These are phyloP conservation scores for Trypoxylon attenuatum DNA, from an alignment of 2,888 invertebrate species.

Conservation along the genomic window DNA sequence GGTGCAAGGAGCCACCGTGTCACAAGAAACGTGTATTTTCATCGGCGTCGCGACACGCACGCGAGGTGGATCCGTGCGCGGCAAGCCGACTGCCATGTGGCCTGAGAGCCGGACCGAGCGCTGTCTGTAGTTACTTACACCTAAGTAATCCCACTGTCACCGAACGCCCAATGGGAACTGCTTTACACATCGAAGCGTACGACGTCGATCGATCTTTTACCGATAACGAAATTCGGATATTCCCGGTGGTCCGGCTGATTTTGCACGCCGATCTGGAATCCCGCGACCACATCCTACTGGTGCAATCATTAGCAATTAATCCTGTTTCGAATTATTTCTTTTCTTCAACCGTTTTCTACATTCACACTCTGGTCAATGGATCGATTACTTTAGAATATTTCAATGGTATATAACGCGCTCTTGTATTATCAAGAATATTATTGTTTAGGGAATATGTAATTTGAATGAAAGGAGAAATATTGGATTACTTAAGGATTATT, in stretches of 20 bases:
- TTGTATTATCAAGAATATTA: background rate
- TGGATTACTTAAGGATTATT: background rate
- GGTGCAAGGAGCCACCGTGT: background rate
- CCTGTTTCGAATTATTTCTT: no score
- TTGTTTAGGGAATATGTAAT: background rate
- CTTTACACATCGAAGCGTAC: background rate
- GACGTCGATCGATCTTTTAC: background rate
- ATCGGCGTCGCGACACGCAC: conserved; percentile 32
- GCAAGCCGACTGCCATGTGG: background rate
- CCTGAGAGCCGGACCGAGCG: background rate
- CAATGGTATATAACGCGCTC: background rate
- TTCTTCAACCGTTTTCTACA: background rate
- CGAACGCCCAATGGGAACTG: background rate
- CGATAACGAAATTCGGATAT: background rate
- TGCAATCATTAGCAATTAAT: no score
- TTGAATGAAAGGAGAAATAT: background rate
- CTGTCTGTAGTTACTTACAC: no score
- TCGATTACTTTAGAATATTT: background rate
- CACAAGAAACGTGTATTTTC: conserved; percentile 30
- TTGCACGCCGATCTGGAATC: no score
- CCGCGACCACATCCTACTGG: no score
- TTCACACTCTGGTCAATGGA: background rate
- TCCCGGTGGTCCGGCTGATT: background rate
- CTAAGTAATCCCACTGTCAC: background rate
- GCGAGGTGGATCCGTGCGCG: conserved; percentile 33